A percentile compares a stretch with the other conserved stretches of the same genome.
Conservation (phyloP, 2,888 invertebrate genomes). For the Campoletis raptor region DNA sequence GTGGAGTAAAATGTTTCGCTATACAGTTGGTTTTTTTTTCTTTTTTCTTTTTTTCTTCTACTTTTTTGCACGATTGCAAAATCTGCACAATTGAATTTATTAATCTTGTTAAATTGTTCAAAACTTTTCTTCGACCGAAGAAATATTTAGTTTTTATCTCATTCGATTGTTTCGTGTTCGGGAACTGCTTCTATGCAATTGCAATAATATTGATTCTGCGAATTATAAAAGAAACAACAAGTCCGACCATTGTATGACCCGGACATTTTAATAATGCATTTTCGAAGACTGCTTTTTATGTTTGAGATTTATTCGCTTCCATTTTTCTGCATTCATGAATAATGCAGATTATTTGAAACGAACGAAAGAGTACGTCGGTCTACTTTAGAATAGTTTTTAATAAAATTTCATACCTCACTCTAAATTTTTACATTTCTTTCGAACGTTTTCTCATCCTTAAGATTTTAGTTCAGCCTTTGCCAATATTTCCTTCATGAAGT, state of each 20-base stretch:
- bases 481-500: not conserved
- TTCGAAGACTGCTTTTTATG: slow-evolving; percentile 8
- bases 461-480: not conserved
- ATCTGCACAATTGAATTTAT: not conserved
- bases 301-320: slow-evolving; percentile 7
- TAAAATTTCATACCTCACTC: slow-evolving; percentile 8
- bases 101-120: not conserved
- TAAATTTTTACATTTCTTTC: not conserved
- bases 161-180: slow-evolving; percentile 8
- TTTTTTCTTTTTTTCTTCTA: no score
- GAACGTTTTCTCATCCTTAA: not conserved
- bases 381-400: slow-evolving; percentile 8
- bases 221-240: not conserved
- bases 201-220: not conserved
- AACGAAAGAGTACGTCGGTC: slow-evolving; percentile 4
- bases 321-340: not conserved
- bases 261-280: not conserved
- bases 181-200: not conserved
- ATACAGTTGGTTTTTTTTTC: not conserved
- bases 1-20: not conserved
- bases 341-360: not conserved
- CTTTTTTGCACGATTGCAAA: not conserved
- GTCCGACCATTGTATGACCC: not conserved
- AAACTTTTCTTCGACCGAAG: not conserved
- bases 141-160: not conserved